Conservation (phyloP, 2,797 vertebrate species). For the Vireo griseus region DNA sequence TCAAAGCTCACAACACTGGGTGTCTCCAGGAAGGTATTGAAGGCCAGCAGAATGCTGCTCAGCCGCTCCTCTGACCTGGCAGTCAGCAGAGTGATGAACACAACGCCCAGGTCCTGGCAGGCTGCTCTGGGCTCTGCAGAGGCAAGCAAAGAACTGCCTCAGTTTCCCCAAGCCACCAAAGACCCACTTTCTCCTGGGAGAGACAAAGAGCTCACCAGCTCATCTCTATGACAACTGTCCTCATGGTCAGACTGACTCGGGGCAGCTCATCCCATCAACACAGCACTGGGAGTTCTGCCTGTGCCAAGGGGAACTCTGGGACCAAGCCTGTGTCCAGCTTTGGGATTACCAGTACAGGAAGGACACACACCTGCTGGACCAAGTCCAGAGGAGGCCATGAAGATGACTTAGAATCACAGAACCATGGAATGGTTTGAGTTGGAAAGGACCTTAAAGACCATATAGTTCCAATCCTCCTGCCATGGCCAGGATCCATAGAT, state of each 20-base stretch:
- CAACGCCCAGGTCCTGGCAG: neutral
- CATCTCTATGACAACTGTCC: neutral
- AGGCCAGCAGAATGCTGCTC: neutral
- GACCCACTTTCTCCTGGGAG: neutral
- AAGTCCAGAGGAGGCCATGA: neutral
- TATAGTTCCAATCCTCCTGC: neutral
- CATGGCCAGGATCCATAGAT: neutral
- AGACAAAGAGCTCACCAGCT: neutral
- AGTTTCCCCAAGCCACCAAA: neutral
- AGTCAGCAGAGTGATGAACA: constrained; percentile 2
- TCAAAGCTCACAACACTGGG: neutral
- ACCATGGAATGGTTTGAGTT: neutral
- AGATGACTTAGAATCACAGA: neutral
- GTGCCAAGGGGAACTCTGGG: neutral
- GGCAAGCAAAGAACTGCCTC: neutral
- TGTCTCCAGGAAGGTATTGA: neutral
- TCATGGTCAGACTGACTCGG: neutral
- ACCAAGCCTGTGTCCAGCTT: neutral
- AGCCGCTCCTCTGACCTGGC: constrained; percentile 3
- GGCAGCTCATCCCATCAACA: neutral
- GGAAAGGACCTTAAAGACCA: neutral
- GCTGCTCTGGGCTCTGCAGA: neutral
- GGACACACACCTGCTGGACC: neutral
- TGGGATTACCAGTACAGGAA: neutral
- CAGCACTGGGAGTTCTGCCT: neutral